Evolutionary conservation across 2,797 vertebrate genomes (phyloP).

Genomic region (Oreochromis grahami): DNA sequence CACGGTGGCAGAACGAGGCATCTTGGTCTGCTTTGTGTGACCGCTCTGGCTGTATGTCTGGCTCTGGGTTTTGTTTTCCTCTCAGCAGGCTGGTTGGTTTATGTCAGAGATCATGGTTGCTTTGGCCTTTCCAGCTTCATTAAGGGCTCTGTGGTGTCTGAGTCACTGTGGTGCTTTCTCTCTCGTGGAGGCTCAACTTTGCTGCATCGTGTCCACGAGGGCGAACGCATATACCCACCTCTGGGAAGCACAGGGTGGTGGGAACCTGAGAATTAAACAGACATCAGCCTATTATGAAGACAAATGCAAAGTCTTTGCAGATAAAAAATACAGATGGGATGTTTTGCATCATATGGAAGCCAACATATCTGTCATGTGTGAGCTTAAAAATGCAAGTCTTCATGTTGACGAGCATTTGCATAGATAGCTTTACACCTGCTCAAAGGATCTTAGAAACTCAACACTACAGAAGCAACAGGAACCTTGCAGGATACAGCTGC

Average conservation of each 20-base stretch:
- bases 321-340: neutral
- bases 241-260: constrained; percentile 77
- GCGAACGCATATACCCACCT: constrained; percentile 88
- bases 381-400: neutral
- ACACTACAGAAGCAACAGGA: neutral
- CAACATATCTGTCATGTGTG: neutral
- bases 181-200: constrained; percentile 80
- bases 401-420: neutral
- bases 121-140: constrained; percentile 84
- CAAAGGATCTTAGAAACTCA: neutral
- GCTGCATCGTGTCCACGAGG: constrained; percentile 87
- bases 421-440: neutral
- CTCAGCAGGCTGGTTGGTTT: neutral
- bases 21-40: constrained; percentile 25
- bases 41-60: constrained; percentile 27
- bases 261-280: constrained; percentile 72
- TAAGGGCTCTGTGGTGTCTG: constrained; percentile 78
- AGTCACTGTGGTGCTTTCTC: constrained; percentile 85
- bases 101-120: constrained; percentile 72
- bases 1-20: constrained; percentile 26
- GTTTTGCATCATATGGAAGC: neutral
- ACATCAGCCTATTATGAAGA: neutral
- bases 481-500: neutral
- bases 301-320: neutral
- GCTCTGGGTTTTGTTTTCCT: constrained; percentile 22